Percentiles rank a stretch among this genome's conserved stretches.
These are phyloP conservation scores for Petrocephalus zakoni DNA, from an alignment of 2,113 vertebrate genomes.

Conservation along the genomic window DNA sequence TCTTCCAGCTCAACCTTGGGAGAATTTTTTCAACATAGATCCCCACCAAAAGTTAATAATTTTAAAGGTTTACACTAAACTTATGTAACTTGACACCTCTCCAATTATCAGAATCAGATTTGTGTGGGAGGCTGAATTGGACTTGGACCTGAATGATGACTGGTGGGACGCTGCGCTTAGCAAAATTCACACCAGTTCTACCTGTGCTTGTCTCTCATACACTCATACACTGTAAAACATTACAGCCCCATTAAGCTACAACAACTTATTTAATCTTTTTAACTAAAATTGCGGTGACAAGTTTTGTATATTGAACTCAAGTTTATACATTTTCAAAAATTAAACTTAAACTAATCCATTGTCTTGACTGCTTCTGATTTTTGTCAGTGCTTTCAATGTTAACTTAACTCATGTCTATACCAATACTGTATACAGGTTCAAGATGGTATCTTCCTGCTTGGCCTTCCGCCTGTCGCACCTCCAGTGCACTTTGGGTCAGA, in stretches of 20 bases:
- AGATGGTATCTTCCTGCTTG: no score
- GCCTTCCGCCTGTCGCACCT: no score
- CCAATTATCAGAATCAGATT: neutral
- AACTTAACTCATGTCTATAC: neutral
- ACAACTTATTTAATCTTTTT: constrained; percentile 14
- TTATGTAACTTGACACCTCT: neutral
- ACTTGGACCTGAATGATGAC: neutral
- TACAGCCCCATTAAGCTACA: no score
- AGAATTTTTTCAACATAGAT: neutral
- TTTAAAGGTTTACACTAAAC: neutral
- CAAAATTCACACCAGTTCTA: neutral
- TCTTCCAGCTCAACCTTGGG: neutral
- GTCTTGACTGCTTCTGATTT: constrained; percentile 1
- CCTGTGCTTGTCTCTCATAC: constrained; percentile 15
- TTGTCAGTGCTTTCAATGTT: neutral
- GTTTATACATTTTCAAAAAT: neutral
- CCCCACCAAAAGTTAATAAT: neutral
- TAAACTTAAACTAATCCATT: neutral
- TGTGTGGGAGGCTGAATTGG: constrained; percentile 11
- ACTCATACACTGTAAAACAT: constrained; percentile 21
- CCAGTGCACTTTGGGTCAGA: no score
- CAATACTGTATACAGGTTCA: no score
- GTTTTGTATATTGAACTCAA: constrained; percentile 22
- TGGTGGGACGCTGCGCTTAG: neutral
- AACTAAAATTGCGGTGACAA: neutral